These are phyloP conservation scores for Meda fulgida DNA, from an alignment of 2,797 vertebrate genomes.

Conservation along the genomic window DNA sequence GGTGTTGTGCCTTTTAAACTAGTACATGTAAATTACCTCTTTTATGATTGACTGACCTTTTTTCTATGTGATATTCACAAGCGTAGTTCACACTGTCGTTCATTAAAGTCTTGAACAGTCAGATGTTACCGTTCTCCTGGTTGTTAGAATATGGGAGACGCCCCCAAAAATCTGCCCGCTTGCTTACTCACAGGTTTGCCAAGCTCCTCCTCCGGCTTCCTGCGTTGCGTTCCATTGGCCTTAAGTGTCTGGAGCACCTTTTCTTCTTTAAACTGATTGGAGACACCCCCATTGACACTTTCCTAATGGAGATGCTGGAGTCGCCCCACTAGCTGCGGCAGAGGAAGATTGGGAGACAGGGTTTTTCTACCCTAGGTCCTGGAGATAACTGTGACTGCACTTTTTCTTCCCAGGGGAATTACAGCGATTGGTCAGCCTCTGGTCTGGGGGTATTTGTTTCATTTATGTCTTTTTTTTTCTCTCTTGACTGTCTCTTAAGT, in stretches of 20 bases:
- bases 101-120: neutral
- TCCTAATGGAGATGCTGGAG: slow-evolving; percentile 99
- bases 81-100: neutral
- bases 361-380: slow-evolving; percentile 74
- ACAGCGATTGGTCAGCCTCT: slow-evolving; percentile 82
- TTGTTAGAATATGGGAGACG: neutral
- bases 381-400: slow-evolving; percentile 82
- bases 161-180: neutral
- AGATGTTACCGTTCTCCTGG: neutral
- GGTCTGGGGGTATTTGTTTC: slow-evolving; percentile 73
- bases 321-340: slow-evolving; percentile 84
- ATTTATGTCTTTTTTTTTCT: slow-evolving; percentile 24
- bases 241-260: slow-evolving; percentile 97
- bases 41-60: neutral
- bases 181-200: slow-evolving; percentile 84
- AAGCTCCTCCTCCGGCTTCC: slow-evolving; percentile 94
- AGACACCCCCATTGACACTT: slow-evolving; percentile 97
- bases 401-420: slow-evolving; percentile 82
- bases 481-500: slow-evolving; percentile 62
- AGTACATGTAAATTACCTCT: neutral
- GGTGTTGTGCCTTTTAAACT: neutral
- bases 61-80: neutral
- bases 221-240: slow-evolving; percentile 91
- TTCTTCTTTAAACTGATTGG: slow-evolving; percentile 99
- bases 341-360: slow-evolving; percentile 72